Evolutionary conservation across 2,888 invertebrate genomes (phyloP), one percentile per base, ranked within the genome.

Genomic region (Hylaea fasciaria): DNA sequence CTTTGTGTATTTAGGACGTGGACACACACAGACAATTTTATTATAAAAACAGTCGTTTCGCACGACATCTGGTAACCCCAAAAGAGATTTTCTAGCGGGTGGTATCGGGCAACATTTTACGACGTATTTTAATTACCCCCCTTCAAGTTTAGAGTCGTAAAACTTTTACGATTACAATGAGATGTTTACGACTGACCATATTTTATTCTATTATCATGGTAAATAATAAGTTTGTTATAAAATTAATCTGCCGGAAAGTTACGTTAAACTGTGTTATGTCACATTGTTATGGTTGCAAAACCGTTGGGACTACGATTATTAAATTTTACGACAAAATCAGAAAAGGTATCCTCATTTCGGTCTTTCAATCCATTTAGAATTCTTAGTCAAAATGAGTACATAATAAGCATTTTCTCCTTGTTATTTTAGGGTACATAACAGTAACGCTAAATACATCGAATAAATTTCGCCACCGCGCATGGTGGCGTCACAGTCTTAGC

Each of bases 181-280:
- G 73, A 83, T 81, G 76, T 88, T 89, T 87, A 89, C 71, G 78
- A 75, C 71, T 71, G 68, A 62, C 72, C 75, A 78, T 89, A 89
- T 83, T 82, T 88, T 77, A 86, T 76, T 71, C 80, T 79, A 85
- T 88, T 88, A 83, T 83, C 62, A 80, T 81, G 71, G 65, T 69
- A 73, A 65, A 57, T 52, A 66, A 52, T 68, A 72, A 70, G 65
- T 72, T 74, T 74, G 72, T 71, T 70, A 71, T 62, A 69, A 68
- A 70, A 71, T 74, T 71, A 69, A 70, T 73, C 66, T 57, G 70
- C 54, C 56, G 68, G 69, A 69, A 72, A 70, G 69, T 64, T 62
- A 58, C 62, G 50, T 59, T 53, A 57, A 59, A 52, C 29, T 56
- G 47, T 48, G 32, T 62, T 56, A 53, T 52, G 56, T 61, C 48